These are phyloP conservation scores for Bubo scandiacus DNA, from an alignment of 2,113 vertebrate species.

Conservation along the genomic window DNA sequence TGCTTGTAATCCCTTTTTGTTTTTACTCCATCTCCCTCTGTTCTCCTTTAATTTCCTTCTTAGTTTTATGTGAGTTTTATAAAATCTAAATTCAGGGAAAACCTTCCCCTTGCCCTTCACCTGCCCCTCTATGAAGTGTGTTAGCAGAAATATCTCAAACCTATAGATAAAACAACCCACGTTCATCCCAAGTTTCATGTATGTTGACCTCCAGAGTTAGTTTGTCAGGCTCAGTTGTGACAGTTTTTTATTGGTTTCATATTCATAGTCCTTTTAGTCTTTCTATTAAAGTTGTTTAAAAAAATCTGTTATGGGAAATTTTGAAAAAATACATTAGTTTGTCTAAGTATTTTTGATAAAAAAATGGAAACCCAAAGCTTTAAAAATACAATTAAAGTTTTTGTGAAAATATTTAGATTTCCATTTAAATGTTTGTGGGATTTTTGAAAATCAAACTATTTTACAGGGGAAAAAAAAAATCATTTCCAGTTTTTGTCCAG, in stretches of 20 bases:
- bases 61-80: background rate
- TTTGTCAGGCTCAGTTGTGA: background rate
- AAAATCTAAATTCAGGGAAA: background rate
- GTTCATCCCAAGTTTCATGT: background rate
- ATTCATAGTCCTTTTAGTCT: background rate
- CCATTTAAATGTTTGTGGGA: constrained; percentile 40
- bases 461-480: background rate
- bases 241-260: background rate
- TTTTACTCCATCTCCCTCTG: background rate
- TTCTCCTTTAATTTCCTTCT: background rate
- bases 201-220: background rate
- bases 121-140: background rate
- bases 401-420: constrained; percentile 54
- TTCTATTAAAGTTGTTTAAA: background rate
- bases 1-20: background rate
- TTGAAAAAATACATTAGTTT: background rate
- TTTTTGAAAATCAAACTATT: constrained; percentile 44
- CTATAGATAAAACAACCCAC: background rate
- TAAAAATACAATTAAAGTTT: constrained; percentile 39
- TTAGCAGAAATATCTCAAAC: constrained; percentile 4
- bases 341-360: background rate
- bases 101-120: background rate
- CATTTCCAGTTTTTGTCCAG: constrained; percentile 7
- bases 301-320: background rate
- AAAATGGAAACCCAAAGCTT: background rate